phyloP scores from a whole-genome alignment of 2,888 invertebrate species.

The Mythimna pallens region DNA sequence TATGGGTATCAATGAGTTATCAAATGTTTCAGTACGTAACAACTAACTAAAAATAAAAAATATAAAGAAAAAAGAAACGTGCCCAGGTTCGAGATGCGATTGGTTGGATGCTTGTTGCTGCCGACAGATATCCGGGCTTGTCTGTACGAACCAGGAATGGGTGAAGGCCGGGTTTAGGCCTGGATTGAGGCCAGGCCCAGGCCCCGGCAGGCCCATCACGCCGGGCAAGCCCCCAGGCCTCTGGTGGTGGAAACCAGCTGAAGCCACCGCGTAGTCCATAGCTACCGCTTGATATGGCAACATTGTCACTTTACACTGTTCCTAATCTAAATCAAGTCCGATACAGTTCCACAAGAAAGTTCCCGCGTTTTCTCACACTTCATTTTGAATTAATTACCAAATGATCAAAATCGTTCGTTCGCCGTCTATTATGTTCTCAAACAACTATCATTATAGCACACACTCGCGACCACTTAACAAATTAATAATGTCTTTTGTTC shows the following conservation, averaged over 20 bases:
- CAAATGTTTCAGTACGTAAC: constrained; percentile 66
- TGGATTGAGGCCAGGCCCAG: constrained; percentile 87
- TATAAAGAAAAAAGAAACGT: constrained; percentile 92
- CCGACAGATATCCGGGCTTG: constrained; percentile 97
- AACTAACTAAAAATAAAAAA: constrained; percentile 84
- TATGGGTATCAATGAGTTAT: constrained; percentile 63
- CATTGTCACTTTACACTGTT: constrained; percentile 89
- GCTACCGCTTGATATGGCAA: constrained; percentile 97
- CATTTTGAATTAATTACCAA: constrained; percentile 70
- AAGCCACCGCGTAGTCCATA: constrained; percentile 95
- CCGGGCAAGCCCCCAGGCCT: constrained; percentile 89
- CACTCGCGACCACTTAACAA: constrained; percentile 63
- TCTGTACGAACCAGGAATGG: constrained; percentile 98
- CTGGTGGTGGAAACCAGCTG: constrained; percentile 89
- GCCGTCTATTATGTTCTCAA: constrained; percentile 52
- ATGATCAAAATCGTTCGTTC: constrained; percentile 67
- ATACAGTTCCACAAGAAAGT: constrained; percentile 71
- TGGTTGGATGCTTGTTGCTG: constrained; percentile 94
- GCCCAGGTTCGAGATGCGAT: constrained; percentile 98
- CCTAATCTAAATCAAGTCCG: constrained; percentile 68
- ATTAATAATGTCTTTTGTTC: constrained; percentile 57
- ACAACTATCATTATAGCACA: constrained; percentile 68
- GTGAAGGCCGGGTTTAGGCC: constrained; percentile 94
- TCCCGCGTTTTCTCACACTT: constrained; percentile 74
- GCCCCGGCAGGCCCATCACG: constrained; percentile 90